Percentiles rank a stretch among this genome's conserved stretches.
These are phyloP conservation scores for Maccullochella peelii DNA, from an alignment of 2,113 vertebrate species.

Conservation along the genomic window DNA sequence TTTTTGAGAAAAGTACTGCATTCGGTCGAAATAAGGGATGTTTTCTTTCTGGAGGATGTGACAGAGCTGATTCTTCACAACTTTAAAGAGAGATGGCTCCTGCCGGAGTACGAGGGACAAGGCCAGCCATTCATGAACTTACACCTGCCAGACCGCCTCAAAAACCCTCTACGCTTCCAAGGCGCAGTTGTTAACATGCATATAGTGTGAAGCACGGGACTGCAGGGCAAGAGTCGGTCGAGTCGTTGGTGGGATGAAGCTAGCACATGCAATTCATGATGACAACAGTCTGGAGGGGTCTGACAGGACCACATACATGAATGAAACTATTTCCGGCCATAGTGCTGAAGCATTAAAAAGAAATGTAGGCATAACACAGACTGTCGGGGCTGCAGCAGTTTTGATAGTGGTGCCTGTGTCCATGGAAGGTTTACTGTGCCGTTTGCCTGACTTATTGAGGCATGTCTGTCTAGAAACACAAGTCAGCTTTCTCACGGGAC, in stretches of 20 bases:
- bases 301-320: conserved; percentile 26
- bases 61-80: conserved; percentile 75
- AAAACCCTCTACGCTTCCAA: conserved; percentile 64
- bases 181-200: conserved; percentile 75
- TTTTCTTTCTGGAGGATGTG: conserved; percentile 77
- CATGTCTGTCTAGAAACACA: conserved; percentile 76
- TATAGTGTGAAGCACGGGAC: conserved; percentile 44
- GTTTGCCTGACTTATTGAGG: conserved; percentile 81
- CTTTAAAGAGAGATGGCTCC: conserved; percentile 71
- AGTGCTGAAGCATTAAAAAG: conserved; percentile 46
- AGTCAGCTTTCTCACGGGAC: conserved; percentile 72
- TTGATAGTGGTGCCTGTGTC: conserved; percentile 76
- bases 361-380: conserved; percentile 68
- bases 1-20: conserved; percentile 71
- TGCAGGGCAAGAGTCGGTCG: neutral
- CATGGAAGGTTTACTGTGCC: conserved; percentile 73
- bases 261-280: conserved; percentile 25
- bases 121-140: conserved; percentile 81
- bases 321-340: conserved; percentile 37
- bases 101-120: conserved; percentile 76
- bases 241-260: conserved; percentile 16
- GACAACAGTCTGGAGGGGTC: conserved; percentile 46
- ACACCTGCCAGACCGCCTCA: conserved; percentile 80
- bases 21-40: conserved; percentile 76
- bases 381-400: conserved; percentile 65